Percentiles rank a stretch among this genome's conserved stretches.
phyloP scores from a whole-genome alignment of 2,113 vertebrate species.

The Brachyhypopomus gauderio region DNA sequence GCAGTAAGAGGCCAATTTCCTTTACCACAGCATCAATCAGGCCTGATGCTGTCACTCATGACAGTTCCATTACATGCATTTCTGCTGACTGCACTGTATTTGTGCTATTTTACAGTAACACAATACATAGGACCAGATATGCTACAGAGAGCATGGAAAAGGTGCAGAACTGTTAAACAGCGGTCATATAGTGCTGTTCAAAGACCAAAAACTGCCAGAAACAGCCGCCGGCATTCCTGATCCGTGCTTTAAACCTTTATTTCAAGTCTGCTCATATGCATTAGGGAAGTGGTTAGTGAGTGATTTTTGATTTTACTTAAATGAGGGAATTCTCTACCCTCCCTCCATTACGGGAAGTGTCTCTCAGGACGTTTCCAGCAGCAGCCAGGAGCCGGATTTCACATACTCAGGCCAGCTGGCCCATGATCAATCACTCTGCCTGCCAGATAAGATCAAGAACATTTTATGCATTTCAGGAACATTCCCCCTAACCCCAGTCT shows the following conservation, averaged over 20 bases:
- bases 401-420: constrained; percentile 39
- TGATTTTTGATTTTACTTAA: neutral
- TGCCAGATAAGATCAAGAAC: constrained; percentile 52
- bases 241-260: neutral
- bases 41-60: too few species aligned
- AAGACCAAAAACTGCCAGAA: neutral
- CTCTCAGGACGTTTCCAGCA: constrained; percentile 6
- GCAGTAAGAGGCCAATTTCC: too few species aligned
- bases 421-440: constrained; percentile 30
- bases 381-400: constrained; percentile 24
- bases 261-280: neutral
- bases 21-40: too few species aligned
- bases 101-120: too few species aligned
- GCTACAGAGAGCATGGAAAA: neutral
- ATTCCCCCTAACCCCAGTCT: neutral
- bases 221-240: neutral
- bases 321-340: constrained; percentile 6
- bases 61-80: too few species aligned
- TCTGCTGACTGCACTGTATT: too few species aligned
- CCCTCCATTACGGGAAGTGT: constrained; percentile 14
- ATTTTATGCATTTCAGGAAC: constrained; percentile 46
- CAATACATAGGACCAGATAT: neutral
- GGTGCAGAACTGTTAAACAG: neutral
- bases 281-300: neutral
- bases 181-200: neutral